phyloP scores from a whole-genome alignment of 2,113 vertebrate genomes.

The Chaenocephalus aceratus region DNA sequence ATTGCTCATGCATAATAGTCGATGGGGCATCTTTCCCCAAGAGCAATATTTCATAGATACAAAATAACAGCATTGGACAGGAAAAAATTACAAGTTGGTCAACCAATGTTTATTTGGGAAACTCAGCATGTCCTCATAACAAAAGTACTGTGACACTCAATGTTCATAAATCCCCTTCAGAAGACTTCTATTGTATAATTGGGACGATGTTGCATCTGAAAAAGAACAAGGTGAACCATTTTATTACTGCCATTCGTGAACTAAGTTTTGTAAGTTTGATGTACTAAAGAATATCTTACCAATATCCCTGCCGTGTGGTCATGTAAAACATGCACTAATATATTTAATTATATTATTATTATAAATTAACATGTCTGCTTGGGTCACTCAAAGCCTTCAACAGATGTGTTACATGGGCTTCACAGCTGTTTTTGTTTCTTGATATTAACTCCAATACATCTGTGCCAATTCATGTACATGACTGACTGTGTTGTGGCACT shows the following conservation, averaged over 20 bases:
- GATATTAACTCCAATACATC: neutral
- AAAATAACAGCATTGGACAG: too few relatives aligned
- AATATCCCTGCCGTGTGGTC: neutral
- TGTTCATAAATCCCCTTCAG: constrained; percentile 4
- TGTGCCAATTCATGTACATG: neutral
- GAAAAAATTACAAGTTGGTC: too few relatives aligned
- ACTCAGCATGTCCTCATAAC: neutral
- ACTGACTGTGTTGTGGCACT: constrained; percentile 25
- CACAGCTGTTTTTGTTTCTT: too few relatives aligned
- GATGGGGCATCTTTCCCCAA: too few relatives aligned
- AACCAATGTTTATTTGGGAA: neutral
- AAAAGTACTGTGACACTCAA: neutral
- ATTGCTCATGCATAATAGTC: too few relatives aligned
- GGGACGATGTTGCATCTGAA: constrained; percentile 85
- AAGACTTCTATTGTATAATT: constrained; percentile 29
- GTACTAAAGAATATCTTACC: neutral
- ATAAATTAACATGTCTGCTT: too few relatives aligned
- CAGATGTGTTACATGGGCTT: too few relatives aligned
- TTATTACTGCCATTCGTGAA: neutral
- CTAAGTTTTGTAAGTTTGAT: neutral
- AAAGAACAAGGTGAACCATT: constrained; percentile 3
- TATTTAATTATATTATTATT: too few relatives aligned
- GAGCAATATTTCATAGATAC: too few relatives aligned
- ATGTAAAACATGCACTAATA: too few relatives aligned
- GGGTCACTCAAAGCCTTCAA: too few relatives aligned